Evolutionary conservation across 2,888 invertebrate species (phyloP).

Genomic region (Xylota segnis): DNA sequence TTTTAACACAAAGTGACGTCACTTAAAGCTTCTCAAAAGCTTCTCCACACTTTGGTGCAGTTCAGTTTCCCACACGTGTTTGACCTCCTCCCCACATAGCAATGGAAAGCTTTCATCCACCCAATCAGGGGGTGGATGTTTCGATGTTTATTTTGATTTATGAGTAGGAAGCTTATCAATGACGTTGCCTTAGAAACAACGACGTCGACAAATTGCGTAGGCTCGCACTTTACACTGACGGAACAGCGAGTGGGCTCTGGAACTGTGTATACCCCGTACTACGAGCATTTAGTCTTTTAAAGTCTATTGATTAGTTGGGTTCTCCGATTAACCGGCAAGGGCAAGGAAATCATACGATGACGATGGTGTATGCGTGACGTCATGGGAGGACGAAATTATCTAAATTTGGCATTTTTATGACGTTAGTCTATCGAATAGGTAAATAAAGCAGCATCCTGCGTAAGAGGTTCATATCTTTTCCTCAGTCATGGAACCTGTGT

Average conservation of each 20-base stretch:
- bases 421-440: not conserved
- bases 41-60: slow-evolving; percentile 20
- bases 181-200: slow-evolving; percentile 36
- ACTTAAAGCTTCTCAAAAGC: slow-evolving; percentile 42
- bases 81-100: slow-evolving; percentile 4
- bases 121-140: slow-evolving; percentile 9
- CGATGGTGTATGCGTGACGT: not conserved
- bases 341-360: slow-evolving; percentile 3
- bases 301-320: slow-evolving; percentile 33
- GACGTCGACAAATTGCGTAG: slow-evolving; percentile 47
- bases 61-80: slow-evolving; percentile 46
- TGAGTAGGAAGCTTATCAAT: slow-evolving; percentile 46
- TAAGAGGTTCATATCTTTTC: not conserved
- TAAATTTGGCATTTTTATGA: slow-evolving; percentile 28
- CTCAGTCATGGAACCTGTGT: not conserved
- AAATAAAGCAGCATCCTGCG: not conserved
- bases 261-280: not conserved
- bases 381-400: slow-evolving; percentile 20
- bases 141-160: slow-evolving; percentile 26
- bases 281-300: slow-evolving; percentile 4
- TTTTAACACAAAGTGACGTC: slow-evolving; percentile 53
- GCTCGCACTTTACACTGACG: not conserved
- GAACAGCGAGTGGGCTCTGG: slow-evolving; percentile 16
- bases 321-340: slow-evolving; percentile 13
- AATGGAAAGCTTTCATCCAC: slow-evolving; percentile 21